Evolutionary conservation across 2,113 vertebrate genomes (phyloP).

Genomic region (Nyctibius bracteatus): DNA sequence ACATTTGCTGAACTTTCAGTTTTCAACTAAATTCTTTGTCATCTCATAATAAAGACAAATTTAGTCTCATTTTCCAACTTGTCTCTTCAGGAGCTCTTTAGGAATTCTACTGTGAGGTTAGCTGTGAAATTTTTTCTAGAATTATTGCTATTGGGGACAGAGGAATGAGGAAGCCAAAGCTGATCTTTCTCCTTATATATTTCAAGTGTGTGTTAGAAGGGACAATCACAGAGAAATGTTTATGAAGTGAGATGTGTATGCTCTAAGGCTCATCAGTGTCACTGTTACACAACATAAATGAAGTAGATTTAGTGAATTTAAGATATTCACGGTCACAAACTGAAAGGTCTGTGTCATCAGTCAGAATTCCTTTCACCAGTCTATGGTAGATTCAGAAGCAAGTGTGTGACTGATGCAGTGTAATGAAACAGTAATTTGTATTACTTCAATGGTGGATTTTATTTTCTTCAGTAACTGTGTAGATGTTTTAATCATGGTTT

Average conservation of each 20-base stretch:
- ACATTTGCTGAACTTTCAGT: constrained; percentile 20
- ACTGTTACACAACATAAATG: neutral
- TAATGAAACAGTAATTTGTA: neutral
- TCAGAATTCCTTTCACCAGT: neutral
- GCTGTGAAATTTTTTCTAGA: neutral
- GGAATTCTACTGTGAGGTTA: neutral
- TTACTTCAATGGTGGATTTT: neutral
- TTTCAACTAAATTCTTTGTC: constrained; percentile 41
- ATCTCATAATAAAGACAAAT: constrained; percentile 27
- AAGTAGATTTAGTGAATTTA: neutral
- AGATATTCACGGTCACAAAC: neutral
- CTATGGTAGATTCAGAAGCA: neutral
- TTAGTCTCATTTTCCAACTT: constrained; percentile 3
- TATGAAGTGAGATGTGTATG: neutral
- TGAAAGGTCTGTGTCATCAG: neutral
- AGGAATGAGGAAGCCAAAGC: neutral
- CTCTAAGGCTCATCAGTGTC: neutral
- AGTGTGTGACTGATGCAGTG: neutral
- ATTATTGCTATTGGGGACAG: neutral
- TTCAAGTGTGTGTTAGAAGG: neutral
- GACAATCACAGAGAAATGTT: neutral
- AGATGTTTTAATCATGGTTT: neutral
- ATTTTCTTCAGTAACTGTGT: neutral
- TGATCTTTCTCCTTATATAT: neutral
- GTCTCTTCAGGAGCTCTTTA: neutral